Evolutionary conservation across 2,113 vertebrate species (phyloP).

Genomic region (Nematolebias whitei): DNA sequence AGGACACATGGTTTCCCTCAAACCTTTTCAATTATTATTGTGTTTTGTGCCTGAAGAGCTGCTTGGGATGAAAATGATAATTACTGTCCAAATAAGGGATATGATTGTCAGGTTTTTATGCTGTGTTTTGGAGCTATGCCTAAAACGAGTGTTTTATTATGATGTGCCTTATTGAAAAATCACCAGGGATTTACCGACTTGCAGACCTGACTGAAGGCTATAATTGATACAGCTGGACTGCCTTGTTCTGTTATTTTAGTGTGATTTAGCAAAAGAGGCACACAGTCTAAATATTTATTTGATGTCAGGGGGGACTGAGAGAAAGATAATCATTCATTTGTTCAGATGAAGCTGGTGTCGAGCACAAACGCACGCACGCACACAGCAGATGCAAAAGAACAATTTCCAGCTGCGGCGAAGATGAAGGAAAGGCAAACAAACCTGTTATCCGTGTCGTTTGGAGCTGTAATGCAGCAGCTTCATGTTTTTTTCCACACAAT

Average conservation of each 20-base stretch:
- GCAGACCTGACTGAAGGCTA: constrained; percentile 28
- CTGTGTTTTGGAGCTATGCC: not conserved
- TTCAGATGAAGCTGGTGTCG: constrained; percentile 38
- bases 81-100: not conserved
- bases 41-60: not conserved
- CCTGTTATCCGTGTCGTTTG: constrained; percentile 43
- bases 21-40: not conserved
- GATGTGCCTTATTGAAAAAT: constrained; percentile 30
- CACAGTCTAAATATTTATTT: constrained; percentile 43
- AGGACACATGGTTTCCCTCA: not conserved
- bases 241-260: constrained; percentile 29
- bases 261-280: constrained; percentile 22
- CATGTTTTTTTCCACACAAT: constrained; percentile 15
- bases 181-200: constrained; percentile 19
- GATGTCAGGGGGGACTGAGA: constrained; percentile 10
- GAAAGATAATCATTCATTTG: constrained; percentile 57
- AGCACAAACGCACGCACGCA: not conserved
- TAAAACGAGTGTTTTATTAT: constrained; percentile 4
- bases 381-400: constrained; percentile 16
- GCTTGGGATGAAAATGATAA: not conserved
- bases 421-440: constrained; percentile 40
- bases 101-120: not conserved
- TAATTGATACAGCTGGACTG: constrained; percentile 15
- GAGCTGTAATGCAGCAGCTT: constrained; percentile 15
- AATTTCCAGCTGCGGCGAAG: constrained; percentile 32